Base-by-base conservation (phyloP, 2,797 vertebrate species). In the Acanthopagrus latus region DNA sequence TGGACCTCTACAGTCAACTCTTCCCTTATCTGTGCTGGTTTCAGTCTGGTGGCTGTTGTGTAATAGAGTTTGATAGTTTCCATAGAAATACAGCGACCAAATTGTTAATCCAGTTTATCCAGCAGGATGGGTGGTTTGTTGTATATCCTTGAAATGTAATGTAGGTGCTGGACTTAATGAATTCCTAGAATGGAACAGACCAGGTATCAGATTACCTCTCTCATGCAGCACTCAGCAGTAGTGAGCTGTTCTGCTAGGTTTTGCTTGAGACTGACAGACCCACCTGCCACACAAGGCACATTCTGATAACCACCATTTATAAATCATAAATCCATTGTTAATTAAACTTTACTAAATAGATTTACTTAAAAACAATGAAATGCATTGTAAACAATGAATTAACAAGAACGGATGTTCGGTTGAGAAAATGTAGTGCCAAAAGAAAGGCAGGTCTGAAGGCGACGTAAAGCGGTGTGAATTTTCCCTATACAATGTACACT, bases 161-260 rank as follows among this genome's bases (percentile, higher is more conserved):
- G 7, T 29, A 29, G 17, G 46, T 58, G 5, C 43, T 5, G 54
- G 14, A 50, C n/a, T 50, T 23, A 25, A 56, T 73, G 23, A 65
- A 65, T 58, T 76, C 52, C 17, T 47, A 48, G 20, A 29, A 9
- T 10, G 6, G 23, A 64, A 57, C 57, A 59, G 25, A 54, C 48
- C 55, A 43, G 59, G 33, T 43, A 27, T 60, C 67, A 50, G 50
- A 70, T 74, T 63, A 74, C 29, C 58, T 73, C 13, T 66, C 48
- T 54, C 41, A 44, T 64, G 21, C 48, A 74, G 70, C 63, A 47
- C n/a, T n/a, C 52, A 58, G 48, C 69, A 13, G 56, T n/a, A 23
- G 62, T 73, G 64, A 78, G 21, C 18, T 51, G 58, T 75, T 63
- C 66, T 63, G 17, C 33, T 72, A 21, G 54, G 66, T 66, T 63